Conservation (phyloP, 2,113 vertebrate species). For the Percina caprodes region DNA sequence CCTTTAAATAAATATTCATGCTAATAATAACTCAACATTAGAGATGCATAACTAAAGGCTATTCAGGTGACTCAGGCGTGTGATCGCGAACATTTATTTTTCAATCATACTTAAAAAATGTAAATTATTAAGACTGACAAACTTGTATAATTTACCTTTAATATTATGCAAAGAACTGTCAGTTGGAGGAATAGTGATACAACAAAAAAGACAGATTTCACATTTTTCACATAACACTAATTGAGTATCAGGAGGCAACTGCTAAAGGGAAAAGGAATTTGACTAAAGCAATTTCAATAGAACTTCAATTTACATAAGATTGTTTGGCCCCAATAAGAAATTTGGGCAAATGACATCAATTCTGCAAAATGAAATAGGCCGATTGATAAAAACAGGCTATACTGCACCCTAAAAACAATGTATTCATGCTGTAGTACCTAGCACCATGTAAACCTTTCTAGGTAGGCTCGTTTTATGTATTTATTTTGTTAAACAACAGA, state of each 20-base stretch:
- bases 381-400: neutral
- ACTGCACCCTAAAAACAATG: constrained; percentile 21
- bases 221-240: constrained; percentile 26
- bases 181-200: constrained; percentile 6
- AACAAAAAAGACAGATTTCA: constrained; percentile 5
- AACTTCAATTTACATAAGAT: constrained; percentile 16
- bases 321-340: constrained; percentile 26
- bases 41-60: neutral
- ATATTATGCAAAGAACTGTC: constrained; percentile 39
- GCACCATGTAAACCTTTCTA: constrained; percentile 48
- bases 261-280: constrained; percentile 17
- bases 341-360: constrained; percentile 31
- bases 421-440: constrained; percentile 34
- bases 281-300: constrained; percentile 45
- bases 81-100: neutral
- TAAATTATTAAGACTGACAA: neutral
- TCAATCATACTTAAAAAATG: neutral
- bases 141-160: constrained; percentile 35
- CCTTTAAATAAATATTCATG: too few relatives aligned
- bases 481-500: constrained; percentile 14
- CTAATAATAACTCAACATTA: neutral
- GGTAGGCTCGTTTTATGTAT: constrained; percentile 29
- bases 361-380: constrained; percentile 7
- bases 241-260: constrained; percentile 9
- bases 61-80: neutral